Conservation (phyloP, 2,113 vertebrate species). For the Tapirus terrestris region DNA sequence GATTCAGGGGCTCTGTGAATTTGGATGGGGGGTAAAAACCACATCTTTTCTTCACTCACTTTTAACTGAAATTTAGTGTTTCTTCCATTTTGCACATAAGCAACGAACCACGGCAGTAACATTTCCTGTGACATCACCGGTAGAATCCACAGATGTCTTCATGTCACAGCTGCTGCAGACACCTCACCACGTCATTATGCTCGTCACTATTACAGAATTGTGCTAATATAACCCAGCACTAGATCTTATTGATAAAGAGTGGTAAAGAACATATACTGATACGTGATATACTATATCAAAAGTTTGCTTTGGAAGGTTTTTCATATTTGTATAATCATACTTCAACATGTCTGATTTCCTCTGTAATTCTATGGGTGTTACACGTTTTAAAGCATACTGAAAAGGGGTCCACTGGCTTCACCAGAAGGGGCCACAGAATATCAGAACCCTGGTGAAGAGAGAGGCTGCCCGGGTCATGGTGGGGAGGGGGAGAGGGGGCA, state of each 20-base stretch:
- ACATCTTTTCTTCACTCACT: neutral
- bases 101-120: neutral
- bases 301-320: conserved; percentile 26
- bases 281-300: neutral
- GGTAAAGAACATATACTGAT: neutral
- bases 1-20: neutral
- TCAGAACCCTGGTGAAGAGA: neutral
- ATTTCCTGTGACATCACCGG: neutral
- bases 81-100: neutral
- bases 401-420: neutral
- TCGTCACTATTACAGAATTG: neutral
- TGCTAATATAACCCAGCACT: neutral
- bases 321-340: neutral
- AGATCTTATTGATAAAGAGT: neutral
- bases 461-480: neutral
- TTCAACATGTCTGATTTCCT: neutral
- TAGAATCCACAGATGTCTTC: neutral
- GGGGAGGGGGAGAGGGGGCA: neutral
- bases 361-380: neutral
- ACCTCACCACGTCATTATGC: neutral
- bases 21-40: neutral
- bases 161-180: neutral
- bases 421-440: no score
- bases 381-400: neutral
- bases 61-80: neutral